Percentiles rank a stretch among this genome's conserved stretches.
phyloP scores from a whole-genome alignment of 1,140 invertebrate species.

The Procambarus virginalis region DNA sequence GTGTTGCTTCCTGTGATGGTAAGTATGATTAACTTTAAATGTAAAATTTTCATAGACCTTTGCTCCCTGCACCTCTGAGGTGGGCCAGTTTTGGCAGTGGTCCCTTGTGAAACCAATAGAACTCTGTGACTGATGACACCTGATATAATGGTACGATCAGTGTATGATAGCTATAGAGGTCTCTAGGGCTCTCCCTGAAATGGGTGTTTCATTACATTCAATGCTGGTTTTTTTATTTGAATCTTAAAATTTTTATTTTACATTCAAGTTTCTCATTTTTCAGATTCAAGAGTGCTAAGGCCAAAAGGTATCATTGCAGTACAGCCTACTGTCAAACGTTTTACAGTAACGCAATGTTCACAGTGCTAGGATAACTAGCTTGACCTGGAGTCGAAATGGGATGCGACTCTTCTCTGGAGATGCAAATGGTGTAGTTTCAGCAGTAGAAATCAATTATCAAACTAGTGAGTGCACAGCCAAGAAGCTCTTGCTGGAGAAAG shows the following conservation, averaged over 20 bases:
- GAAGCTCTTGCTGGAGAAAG: conserved; percentile 31
- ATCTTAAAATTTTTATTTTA: not conserved
- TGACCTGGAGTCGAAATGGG: conserved; percentile 94
- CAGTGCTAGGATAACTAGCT: conserved; percentile 78
- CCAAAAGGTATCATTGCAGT: not conserved
- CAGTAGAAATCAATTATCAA: conserved; percentile 92
- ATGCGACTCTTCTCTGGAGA: conserved; percentile 94
- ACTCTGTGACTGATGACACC: no score
- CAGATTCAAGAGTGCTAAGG: conserved; percentile 3
- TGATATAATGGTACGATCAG: no score
- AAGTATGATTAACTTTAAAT: no score
- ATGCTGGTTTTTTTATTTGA: no score
- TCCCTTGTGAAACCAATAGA: no score
- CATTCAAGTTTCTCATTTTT: not conserved
- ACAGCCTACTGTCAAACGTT: conserved; percentile 37
- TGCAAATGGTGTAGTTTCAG: conserved; percentile 85
- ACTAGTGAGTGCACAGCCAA: conserved; percentile 59
- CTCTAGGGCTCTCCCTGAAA: no score
- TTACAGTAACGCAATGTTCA: conserved; percentile 41
- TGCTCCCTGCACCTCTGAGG: no score
- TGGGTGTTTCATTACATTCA: no score
- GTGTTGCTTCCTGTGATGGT: no score
- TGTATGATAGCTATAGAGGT: no score
- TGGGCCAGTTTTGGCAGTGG: no score
- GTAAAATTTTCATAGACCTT: no score